Base-by-base conservation (phyloP, 1,140 invertebrate species). In the Drosophila baimaii region DNA sequence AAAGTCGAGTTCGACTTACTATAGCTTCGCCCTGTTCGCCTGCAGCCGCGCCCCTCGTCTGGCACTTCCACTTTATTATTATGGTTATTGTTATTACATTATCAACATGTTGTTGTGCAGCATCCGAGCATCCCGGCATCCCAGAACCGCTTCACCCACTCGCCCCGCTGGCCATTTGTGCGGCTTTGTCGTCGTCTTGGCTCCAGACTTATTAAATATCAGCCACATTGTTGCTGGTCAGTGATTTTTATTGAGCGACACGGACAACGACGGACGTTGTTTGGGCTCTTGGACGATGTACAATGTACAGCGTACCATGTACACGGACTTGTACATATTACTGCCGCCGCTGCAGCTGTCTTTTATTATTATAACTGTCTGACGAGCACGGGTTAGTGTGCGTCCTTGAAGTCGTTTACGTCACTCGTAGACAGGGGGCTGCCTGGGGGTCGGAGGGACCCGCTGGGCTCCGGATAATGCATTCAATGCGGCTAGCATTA, bases 391-490 rank as follows among this genome's bases (percentile, higher is more conserved):
- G 77, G 62, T 74, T 83, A 78, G 72, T 83, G 69, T 72, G 80
- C 83, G 84, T 89, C 83, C 84, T 89, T 89, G 84, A 88, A 88
- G 84, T 70, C 71, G 80, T 83, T 89, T 89, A 80, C 72, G 83
- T 88, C 79, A 77, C 55, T 64, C 65, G 15, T 44, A 49, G 70
- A 79, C 51, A 64, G 12, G 33, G 8, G 33, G 47, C 44, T 13
- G 27, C 2, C 9, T 1, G 10, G 25, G 25, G 21, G 29, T n/a
- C 25, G 37, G 12, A 3, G 12, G 43, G 21, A 43, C 23, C 10
- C n/a, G 35, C 51, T n/a, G n/a, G 51, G 46, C 27, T 37, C 23
- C 51, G 35, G 43, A 41, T 56, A 68, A 52, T 58, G 77, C 76
- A 73, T 51, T 66, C 21, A 44, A 33, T 44, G 46, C n/a, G 63